Conservation (phyloP, 2,797 vertebrate genomes). For the Distichodus sexfasciatus region DNA sequence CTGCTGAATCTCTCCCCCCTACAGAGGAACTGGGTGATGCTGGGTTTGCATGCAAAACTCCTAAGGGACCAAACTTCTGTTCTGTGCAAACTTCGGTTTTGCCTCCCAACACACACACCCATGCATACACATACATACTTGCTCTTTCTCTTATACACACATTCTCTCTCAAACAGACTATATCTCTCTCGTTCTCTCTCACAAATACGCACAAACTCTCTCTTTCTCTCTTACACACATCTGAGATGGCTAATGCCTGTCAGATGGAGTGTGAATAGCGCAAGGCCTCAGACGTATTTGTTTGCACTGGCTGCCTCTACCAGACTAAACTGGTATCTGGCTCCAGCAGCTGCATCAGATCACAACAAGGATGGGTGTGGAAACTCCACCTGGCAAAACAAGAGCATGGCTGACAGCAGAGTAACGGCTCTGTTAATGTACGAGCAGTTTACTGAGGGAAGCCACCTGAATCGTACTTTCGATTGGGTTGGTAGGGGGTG, state of each 20-base stretch:
- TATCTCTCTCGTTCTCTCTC: constrained; percentile 56
- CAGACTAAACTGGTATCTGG: constrained; percentile 83
- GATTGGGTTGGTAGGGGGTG: too few relatives aligned
- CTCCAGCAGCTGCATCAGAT: constrained; percentile 88
- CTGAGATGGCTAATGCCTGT: constrained; percentile 84
- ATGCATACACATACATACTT: too few relatives aligned
- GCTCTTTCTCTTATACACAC: constrained; percentile 66
- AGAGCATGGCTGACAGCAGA: constrained; percentile 72
- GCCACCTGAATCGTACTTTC: constrained; percentile 55
- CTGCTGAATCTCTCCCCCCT: background rate
- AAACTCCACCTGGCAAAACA: constrained; percentile 94
- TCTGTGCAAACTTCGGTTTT: too few relatives aligned
- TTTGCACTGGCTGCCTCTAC: constrained; percentile 90
- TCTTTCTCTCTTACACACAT: constrained; percentile 41
- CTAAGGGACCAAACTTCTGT: too few relatives aligned
- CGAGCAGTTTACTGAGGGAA: constrained; percentile 69
- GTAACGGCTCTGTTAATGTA: constrained; percentile 73
- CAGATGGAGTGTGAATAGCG: constrained; percentile 77
- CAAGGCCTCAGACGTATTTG: constrained; percentile 82
- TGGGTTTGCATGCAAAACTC: background rate
- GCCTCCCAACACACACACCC: too few relatives aligned
- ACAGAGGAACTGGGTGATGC: background rate
- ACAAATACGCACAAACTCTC: too few relatives aligned
- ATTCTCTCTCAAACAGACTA: too few relatives aligned
- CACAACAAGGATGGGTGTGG: constrained; percentile 70